Base-by-base conservation (phyloP, 2,113 vertebrate species). In the Motacilla alba region DNA sequence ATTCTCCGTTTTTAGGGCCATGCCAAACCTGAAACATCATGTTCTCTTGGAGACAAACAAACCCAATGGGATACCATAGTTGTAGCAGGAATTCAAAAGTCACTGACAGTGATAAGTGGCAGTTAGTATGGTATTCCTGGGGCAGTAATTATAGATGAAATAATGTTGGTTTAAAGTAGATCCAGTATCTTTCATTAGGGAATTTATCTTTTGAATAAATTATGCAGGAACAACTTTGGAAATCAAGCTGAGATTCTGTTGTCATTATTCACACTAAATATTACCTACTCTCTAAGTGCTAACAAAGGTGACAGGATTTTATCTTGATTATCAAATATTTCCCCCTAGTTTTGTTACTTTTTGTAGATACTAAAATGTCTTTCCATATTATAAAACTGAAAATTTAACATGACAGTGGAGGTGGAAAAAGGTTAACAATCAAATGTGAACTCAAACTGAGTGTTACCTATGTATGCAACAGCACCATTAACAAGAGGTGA, bases 161-260 rank as follows among this genome's bases (percentile, higher is more conserved):
- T 89, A 35, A 69, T 91, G 74, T 94, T 95, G 59, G 20, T 86
- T 97, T 96, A 96, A 95, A 96, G 85, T 92, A 83, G 52, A 88
- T 95, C 62, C 74, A 88, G 64, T 83, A 75, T 81, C 52, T 96
- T 94, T 84, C 92, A 79, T 92, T 93, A 87, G 86, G 83, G 92
- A 89, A 95, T 96, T 95, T 90, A 33, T 96, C 83, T 94, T 93
- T 75, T 78, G 69, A 92, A 89, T 93, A 93, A 95, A 94, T 96
- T 93, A 90, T 62, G 73, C 76, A 90, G 92, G 69, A 95, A 60
- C 64, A 93, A 84, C 83, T 93, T 88, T 35, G 28, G 69, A 96
- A 94, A 93, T 90, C 93, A 93, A 93, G 77, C 83, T 94, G 85
- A 93, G 86, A 78, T 93, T 92, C 80, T 73, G 52, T 93, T 92